Conservation (phyloP, 1,140 invertebrate genomes). For the Tetragonula clypearis region DNA sequence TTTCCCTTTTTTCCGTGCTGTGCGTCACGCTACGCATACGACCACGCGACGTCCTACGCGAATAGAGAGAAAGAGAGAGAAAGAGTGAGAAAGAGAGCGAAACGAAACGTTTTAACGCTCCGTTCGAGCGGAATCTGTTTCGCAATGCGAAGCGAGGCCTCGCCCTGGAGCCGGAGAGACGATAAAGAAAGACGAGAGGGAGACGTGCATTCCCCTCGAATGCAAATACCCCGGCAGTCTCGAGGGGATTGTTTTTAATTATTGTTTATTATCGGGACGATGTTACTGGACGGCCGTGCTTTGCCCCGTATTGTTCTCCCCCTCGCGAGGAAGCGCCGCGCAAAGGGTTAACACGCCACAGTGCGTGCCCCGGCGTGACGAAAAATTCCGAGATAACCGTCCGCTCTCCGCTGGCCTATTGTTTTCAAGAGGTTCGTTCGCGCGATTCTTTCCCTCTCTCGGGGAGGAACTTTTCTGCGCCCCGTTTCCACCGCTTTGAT, state of each 20-base stretch:
- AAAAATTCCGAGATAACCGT: constrained; percentile 8
- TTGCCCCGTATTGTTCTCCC: constrained; percentile 22
- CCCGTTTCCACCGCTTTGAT: constrained; percentile 16
- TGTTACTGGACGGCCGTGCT: constrained; percentile 5
- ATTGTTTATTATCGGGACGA: constrained; percentile 53
- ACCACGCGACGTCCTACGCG: background rate
- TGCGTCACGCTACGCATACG: background rate
- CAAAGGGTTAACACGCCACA: constrained; percentile 35
- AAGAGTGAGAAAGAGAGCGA: background rate
- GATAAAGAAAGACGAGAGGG: background rate
- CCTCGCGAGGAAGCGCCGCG: background rate
- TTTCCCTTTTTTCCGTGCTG: constrained; percentile 17
- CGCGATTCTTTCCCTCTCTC: constrained; percentile 30
- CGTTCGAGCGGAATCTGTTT: background rate
- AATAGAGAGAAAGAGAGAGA: background rate
- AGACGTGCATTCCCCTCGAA: background rate
- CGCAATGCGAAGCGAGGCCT: background rate
- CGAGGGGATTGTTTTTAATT: constrained; percentile 52
- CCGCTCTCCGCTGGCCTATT: background rate
- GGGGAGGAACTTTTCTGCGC: too few species aligned
- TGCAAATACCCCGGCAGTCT: constrained; percentile 25
- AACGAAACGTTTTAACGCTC: constrained; percentile 20
- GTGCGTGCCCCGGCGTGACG: constrained; percentile 10
- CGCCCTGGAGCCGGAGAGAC: background rate
- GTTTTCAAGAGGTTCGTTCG: constrained; percentile 14